Percentiles rank a stretch among this genome's conserved stretches.
phyloP scores from a whole-genome alignment of 1,140 invertebrate genomes.

The Branchinecta lindahli region DNA sequence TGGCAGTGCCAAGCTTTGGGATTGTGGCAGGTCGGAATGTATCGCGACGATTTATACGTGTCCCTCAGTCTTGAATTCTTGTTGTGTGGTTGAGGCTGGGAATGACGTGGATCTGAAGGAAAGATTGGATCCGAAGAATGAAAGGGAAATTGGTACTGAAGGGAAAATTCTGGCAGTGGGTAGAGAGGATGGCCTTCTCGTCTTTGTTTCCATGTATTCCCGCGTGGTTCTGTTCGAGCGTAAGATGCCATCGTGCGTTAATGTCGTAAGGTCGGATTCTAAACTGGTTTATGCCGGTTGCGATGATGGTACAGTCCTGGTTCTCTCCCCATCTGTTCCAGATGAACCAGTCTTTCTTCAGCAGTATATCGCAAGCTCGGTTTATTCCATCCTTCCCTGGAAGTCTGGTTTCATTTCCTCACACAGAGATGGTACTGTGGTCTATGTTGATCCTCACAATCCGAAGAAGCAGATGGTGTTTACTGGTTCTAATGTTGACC shows the following conservation, averaged over 20 bases:
- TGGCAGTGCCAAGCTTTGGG: constrained; percentile 51
- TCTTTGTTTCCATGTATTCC: constrained; percentile 40
- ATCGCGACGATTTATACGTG: constrained; percentile 36
- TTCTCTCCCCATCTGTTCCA: background rate
- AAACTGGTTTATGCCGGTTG: background rate
- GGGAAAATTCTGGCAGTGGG: constrained; percentile 45
- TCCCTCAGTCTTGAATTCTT: constrained; percentile 36
- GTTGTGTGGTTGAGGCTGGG: constrained; percentile 27
- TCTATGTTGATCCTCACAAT: constrained; percentile 15
- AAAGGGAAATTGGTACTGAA: constrained; percentile 44
- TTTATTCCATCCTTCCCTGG: background rate
- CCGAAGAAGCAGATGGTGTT: constrained; percentile 36
- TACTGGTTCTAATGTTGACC: constrained; percentile 51
- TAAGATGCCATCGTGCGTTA: constrained; percentile 36
- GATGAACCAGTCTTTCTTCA: background rate
- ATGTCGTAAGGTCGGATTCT: constrained; percentile 28
- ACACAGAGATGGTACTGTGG: background rate
- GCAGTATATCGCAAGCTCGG: background rate
- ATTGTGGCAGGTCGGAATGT: constrained; percentile 44
- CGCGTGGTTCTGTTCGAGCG: constrained; percentile 34
- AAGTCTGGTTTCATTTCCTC: constrained; percentile 1
- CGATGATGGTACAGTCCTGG: constrained; percentile 26
- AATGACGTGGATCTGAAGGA: constrained; percentile 29
- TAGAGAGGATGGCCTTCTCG: constrained; percentile 44
- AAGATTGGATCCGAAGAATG: constrained; percentile 27